Evolutionary conservation across 1,140 invertebrate genomes (phyloP), one percentile per base, ranked within the genome.

Genomic region (Dreissena rostriformis): DNA sequence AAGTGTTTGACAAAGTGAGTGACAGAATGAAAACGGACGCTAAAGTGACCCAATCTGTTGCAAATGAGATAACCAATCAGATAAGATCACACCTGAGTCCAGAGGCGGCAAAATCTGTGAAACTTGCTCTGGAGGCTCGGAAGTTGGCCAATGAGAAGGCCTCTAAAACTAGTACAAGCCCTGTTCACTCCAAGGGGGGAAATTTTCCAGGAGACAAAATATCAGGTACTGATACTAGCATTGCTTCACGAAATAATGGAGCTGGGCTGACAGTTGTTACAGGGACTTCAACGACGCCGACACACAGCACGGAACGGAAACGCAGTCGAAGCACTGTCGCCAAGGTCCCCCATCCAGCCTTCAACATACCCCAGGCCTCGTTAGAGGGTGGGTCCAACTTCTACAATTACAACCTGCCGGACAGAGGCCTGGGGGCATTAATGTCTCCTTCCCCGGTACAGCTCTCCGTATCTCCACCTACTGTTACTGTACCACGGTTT

Each of bases 361-460:
- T 82, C 55, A 82, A 82, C 67, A 82, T 82, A 49, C 70, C 79
- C 11, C 77, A 82, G 14, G 61, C 84, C 29, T 49, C 77, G n/a
- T 78, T 86, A 79, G 85, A 88, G 39, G 82, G 79, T 79, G 83
- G 72, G 70, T 53, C 87, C 28, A 29, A 76, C 15, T 84, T 88
- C 1, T 92, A 92, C 79, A 90, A 92, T 70, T 92, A 92, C 68
- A 90, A 86, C 75, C 78, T 92, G 49, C 91, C 91, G 70, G 91
- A 92, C 55, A 84, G 91, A 29, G 91, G 91, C n/a, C 76, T 92
- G 17, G 88, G 89, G 12, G 28, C 80, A 4, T 14, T 82, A n/a
- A 73, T 72, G 39, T 67, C 24, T 53, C n/a, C 65, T 15, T 53
- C 66, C 5, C 52, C 81, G 17, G 51, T 67, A 29, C 63, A 61